Percentiles rank a stretch among this genome's conserved stretches.
Conservation (phyloP, 1,140 invertebrate species). For the Musca vetustissima region DNA sequence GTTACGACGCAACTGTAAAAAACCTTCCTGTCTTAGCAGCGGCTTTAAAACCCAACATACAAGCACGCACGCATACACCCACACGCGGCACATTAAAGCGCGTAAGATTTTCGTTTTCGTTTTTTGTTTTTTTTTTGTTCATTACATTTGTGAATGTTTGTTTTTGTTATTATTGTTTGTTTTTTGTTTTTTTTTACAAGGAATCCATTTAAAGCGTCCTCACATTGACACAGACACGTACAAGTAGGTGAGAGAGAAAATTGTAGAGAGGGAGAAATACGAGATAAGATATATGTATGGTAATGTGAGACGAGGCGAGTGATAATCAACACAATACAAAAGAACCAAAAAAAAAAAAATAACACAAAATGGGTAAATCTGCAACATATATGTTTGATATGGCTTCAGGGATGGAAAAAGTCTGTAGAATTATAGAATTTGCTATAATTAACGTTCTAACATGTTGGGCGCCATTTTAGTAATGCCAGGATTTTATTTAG, state of each 20-base stretch:
- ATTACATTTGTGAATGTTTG: background rate
- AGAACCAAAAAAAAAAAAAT: background rate
- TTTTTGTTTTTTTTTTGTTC: slow-evolving; percentile 2
- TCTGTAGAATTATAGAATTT: no score
- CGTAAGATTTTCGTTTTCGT: no score
- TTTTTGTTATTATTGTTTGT: slow-evolving; percentile 7
- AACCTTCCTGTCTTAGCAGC: slow-evolving; percentile 54
- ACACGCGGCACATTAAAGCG: no score
- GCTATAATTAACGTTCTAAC: no score
- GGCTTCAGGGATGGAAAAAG: no score
- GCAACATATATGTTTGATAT: no score
- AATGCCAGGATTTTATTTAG: no score
- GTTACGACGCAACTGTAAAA: slow-evolving; percentile 54
- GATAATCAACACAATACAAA: background rate
- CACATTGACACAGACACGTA: slow-evolving; percentile 1
- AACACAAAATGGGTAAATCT: background rate
- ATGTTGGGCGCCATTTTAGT: no score
- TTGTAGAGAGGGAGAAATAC: no score
- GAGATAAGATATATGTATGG: no score
- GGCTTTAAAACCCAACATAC: slow-evolving; percentile 32
- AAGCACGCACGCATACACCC: background rate
- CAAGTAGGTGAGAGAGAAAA: no score
- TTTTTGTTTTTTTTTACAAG: slow-evolving; percentile 11
- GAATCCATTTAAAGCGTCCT: background rate
- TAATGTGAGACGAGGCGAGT: no score